phyloP scores from a whole-genome alignment of 2,797 vertebrate genomes.

The Acomys russatus region DNA sequence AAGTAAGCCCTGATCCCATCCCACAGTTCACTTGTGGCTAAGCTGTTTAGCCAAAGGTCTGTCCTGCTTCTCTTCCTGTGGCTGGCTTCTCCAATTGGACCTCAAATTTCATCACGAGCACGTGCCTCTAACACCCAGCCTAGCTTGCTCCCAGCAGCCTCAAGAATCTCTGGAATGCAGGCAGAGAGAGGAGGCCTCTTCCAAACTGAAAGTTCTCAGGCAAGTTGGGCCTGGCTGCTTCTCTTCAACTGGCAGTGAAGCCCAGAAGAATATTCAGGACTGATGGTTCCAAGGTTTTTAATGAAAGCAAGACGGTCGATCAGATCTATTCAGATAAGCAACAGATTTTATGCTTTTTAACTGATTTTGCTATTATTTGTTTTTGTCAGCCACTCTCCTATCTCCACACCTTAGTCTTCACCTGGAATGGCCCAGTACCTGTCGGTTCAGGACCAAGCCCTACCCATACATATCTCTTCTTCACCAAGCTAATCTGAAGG shows the following conservation, averaged over 20 bases:
- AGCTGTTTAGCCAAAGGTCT: constrained; percentile 97
- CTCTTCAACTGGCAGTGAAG: constrained; percentile 72
- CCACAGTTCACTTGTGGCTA: constrained; percentile 98
- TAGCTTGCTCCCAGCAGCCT: constrained; percentile 70
- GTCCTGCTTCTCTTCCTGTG: constrained; percentile 95
- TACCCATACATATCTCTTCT: constrained; percentile 80
- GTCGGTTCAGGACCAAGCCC: constrained; percentile 64
- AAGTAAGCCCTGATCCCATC: constrained; percentile 98
- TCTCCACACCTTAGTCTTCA: constrained; percentile 67
- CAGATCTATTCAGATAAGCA: constrained; percentile 79
- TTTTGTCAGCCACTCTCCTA: constrained; percentile 83
- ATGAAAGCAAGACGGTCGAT: constrained; percentile 83
- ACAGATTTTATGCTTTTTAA: constrained; percentile 84
- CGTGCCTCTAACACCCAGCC: constrained; percentile 89
- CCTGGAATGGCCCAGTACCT: constrained; percentile 66
- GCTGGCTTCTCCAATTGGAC: constrained; percentile 98
- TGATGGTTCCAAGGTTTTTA: constrained; percentile 80
- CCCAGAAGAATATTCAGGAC: constrained; percentile 77
- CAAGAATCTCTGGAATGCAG: constrained; percentile 72
- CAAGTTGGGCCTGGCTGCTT: constrained; percentile 70
- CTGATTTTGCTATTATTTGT: constrained; percentile 84
- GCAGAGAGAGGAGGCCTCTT: constrained; percentile 86
- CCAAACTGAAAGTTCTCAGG: constrained; percentile 75
- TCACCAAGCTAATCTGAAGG: constrained; percentile 80
- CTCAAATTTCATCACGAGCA: constrained; percentile 98